These are phyloP conservation scores for Xiphorhynchus erythropygius DNA, from an alignment of 2,797 vertebrate genomes.

Conservation along the genomic window DNA sequence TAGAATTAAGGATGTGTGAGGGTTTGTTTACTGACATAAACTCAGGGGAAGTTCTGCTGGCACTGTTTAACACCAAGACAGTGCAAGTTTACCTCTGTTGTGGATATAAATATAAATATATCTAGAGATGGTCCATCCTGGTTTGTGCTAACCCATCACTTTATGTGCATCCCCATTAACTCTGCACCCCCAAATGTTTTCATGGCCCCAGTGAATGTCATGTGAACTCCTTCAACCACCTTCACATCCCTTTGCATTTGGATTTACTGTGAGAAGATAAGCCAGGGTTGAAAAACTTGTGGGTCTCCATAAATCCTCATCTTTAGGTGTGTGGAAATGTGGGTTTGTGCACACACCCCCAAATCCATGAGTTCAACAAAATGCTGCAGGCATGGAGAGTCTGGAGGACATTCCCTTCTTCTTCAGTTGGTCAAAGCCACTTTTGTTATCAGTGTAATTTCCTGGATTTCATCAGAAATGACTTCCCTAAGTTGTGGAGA, in stretches of 20 bases:
- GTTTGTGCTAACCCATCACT: background rate
- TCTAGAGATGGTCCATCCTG: background rate
- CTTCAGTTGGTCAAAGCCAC: background rate
- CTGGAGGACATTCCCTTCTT: background rate
- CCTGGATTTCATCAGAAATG: background rate
- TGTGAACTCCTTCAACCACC: background rate
- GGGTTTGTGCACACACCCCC: background rate
- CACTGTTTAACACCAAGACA: background rate
- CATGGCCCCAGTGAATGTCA: accelerated
- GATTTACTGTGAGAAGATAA: background rate
- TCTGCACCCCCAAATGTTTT: background rate
- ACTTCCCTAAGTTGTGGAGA: background rate
- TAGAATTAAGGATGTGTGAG: background rate
- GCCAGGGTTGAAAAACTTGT: background rate
- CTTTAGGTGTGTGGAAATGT: background rate
- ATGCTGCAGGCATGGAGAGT: background rate
- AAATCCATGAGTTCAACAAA: background rate
- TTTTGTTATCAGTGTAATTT: conserved; percentile 37
- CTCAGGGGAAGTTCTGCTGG: background rate
- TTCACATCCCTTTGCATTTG: background rate
- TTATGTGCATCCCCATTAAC: background rate
- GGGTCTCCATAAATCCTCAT: background rate
- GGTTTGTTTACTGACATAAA: background rate
- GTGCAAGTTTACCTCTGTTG: accelerated
- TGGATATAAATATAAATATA: background rate